A percentile compares a stretch with the other conserved stretches of the same genome.
These are phyloP conservation scores for Corydoras sp. DNA, from an alignment of 2,113 vertebrate species.

Conservation along the genomic window DNA sequence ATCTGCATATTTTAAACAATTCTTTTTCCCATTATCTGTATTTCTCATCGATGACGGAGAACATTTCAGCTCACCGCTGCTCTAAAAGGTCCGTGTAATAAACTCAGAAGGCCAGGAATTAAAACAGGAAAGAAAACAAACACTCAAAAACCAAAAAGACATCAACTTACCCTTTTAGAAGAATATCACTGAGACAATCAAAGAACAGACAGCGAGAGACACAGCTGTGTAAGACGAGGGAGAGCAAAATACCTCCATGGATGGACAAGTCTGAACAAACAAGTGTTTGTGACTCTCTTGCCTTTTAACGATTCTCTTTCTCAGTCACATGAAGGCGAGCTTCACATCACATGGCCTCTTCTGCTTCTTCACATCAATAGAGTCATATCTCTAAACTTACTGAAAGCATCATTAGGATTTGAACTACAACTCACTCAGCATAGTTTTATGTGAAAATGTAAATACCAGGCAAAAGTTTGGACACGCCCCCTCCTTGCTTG, in stretches of 20 bases:
- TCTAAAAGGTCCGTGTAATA: too few relatives aligned
- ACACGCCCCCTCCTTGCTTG: too few relatives aligned
- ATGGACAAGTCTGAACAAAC: constrained; percentile 54
- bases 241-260: constrained; percentile 48
- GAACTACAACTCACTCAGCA: not conserved
- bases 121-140: too few relatives aligned
- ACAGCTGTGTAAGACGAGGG: not conserved
- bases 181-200: not conserved
- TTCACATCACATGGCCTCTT: constrained; percentile 64
- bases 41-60: too few relatives aligned
- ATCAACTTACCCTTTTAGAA: not conserved
- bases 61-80: too few relatives aligned
- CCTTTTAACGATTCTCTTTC: constrained; percentile 51
- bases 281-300: constrained; percentile 52
- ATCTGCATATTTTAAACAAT: too few relatives aligned
- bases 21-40: too few relatives aligned
- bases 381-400: constrained; percentile 1
- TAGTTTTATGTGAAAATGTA: too few relatives aligned
- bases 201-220: not conserved
- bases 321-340: constrained; percentile 69
- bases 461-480: too few relatives aligned
- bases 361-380: constrained; percentile 43
- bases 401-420: too few relatives aligned
- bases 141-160: too few relatives aligned
- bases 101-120: too few relatives aligned